Conservation (phyloP, 2,888 invertebrate species). For the Hydraecia micacea region DNA sequence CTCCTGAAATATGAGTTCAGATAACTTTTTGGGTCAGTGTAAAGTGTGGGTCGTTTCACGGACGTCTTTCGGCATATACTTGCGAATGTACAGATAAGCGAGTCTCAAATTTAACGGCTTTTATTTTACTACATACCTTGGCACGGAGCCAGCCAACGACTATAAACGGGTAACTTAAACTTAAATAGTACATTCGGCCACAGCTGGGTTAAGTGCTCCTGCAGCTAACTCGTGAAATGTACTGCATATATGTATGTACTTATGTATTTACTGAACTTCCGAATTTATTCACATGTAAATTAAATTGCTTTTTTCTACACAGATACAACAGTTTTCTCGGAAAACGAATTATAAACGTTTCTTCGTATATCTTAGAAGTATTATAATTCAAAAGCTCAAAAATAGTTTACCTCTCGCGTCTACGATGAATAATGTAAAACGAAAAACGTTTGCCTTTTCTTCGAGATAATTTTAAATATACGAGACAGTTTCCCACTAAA, state of each 20-base stretch:
- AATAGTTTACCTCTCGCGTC: slow-evolving; percentile 13
- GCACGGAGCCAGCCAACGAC: slow-evolving; percentile 66
- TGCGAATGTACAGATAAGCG: slow-evolving; percentile 55
- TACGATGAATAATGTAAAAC: slow-evolving; percentile 20
- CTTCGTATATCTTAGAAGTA: neutral
- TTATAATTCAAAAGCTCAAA: neutral
- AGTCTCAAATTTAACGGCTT: slow-evolving; percentile 64
- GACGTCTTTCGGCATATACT: slow-evolving; percentile 49
- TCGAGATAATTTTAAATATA: slow-evolving; percentile 23
- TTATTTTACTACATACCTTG: slow-evolving; percentile 65
- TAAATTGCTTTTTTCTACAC: slow-evolving; percentile 31
- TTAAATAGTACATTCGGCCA: slow-evolving; percentile 64
- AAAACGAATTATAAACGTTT: slow-evolving; percentile 14
- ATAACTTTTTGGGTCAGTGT: slow-evolving; percentile 61
- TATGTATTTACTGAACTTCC: slow-evolving; percentile 33
- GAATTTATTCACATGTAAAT: slow-evolving; percentile 45
- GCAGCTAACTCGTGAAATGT: slow-evolving; percentile 54
- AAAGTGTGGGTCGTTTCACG: slow-evolving; percentile 47
- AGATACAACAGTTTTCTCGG: neutral
- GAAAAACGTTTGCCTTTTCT: slow-evolving; percentile 28
- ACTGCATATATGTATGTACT: slow-evolving; percentile 22
- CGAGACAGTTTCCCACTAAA: slow-evolving; percentile 36
- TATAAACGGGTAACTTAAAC: slow-evolving; percentile 70
- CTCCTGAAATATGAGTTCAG: slow-evolving; percentile 54
- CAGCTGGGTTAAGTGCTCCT: slow-evolving; percentile 59